Percentiles rank a stretch among this genome's conserved stretches.
These are phyloP conservation scores for Caprella mutica DNA, from an alignment of 2,888 invertebrate genomes.

Conservation along the genomic window DNA sequence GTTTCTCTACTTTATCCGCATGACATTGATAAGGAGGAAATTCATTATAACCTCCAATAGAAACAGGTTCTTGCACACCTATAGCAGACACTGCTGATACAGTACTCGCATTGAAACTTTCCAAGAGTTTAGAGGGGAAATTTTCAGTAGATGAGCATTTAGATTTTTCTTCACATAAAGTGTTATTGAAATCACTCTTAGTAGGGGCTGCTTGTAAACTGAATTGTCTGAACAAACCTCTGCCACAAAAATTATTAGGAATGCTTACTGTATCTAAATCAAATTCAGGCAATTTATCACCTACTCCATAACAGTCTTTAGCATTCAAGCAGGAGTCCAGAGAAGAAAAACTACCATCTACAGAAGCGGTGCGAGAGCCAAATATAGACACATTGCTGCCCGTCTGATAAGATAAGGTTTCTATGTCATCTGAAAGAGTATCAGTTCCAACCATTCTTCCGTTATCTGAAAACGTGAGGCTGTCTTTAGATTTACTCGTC, in stretches of 20 bases:
- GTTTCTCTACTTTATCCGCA: too few species aligned
- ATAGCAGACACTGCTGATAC: too few species aligned
- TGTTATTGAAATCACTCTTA: not conserved
- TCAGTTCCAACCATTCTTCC: constrained; percentile 22
- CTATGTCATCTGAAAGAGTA: constrained; percentile 30
- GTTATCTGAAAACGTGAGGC: constrained; percentile 25
- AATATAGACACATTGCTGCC: constrained; percentile 14
- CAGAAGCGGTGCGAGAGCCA: constrained; percentile 25
- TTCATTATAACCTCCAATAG: too few species aligned
- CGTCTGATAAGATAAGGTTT: constrained; percentile 21
- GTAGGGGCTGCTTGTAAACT: not conserved
- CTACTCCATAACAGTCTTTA: not conserved
- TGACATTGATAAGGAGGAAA: too few species aligned
- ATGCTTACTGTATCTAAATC: constrained; percentile 14
- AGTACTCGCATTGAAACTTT: too few species aligned
- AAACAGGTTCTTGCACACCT: too few species aligned
- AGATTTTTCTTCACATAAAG: too few species aligned
- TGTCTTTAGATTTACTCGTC: constrained; percentile 31
- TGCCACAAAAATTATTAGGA: constrained; percentile 9
- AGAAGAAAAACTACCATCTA: constrained; percentile 17
- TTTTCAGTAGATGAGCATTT: too few species aligned
- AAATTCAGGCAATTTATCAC: constrained; percentile 5
- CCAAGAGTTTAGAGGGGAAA: too few species aligned
- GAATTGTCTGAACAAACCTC: constrained; percentile 1
- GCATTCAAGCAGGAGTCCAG: constrained; percentile 9